These are phyloP conservation scores for Epinephelus moara DNA, from an alignment of 2,113 vertebrate genomes.

Conservation along the genomic window DNA sequence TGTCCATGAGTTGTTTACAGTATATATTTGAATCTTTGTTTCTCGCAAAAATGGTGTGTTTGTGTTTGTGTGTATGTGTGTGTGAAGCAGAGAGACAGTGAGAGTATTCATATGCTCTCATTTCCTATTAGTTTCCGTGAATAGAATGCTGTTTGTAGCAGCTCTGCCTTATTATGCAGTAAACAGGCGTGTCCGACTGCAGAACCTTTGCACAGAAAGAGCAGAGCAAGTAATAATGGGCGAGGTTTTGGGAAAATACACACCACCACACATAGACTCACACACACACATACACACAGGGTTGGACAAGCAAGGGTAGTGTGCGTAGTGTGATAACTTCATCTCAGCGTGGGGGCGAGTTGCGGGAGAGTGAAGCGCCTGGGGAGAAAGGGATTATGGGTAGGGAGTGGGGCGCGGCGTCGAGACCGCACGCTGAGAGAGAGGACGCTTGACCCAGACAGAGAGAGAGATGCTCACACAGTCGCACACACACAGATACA, in stretches of 20 bases:
- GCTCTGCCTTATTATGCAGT: constrained; percentile 32
- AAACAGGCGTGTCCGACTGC: constrained; percentile 32
- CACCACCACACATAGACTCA: constrained; percentile 1
- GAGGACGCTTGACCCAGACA: constrained; percentile 62
- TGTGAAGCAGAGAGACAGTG: constrained; percentile 2
- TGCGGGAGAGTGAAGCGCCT: constrained; percentile 58
- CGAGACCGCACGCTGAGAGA: constrained; percentile 57
- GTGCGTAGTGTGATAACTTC: constrained; percentile 74
- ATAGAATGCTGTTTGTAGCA: constrained; percentile 36
- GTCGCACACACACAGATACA: not conserved
- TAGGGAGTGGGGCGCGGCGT: constrained; percentile 49
- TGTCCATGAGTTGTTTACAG: not conserved
- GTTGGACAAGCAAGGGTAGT: constrained; percentile 40
- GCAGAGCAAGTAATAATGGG: constrained; percentile 30
- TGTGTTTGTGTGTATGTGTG: constrained; percentile 7
- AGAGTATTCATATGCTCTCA: constrained; percentile 18
- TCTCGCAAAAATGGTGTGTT: not conserved
- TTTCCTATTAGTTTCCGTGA: constrained; percentile 30
- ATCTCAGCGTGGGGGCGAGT: constrained; percentile 71
- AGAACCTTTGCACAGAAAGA: constrained; percentile 30
- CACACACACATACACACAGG: constrained; percentile 16
- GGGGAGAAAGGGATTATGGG: constrained; percentile 74
- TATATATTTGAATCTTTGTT: not conserved
- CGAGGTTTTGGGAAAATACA: constrained; percentile 29
- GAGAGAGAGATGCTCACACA: constrained; percentile 4